A percentile compares a stretch with the other conserved stretches of the same genome.
Evolutionary conservation across 2,888 invertebrate genomes (phyloP).

Genomic region (Charanyca ferruginea): DNA sequence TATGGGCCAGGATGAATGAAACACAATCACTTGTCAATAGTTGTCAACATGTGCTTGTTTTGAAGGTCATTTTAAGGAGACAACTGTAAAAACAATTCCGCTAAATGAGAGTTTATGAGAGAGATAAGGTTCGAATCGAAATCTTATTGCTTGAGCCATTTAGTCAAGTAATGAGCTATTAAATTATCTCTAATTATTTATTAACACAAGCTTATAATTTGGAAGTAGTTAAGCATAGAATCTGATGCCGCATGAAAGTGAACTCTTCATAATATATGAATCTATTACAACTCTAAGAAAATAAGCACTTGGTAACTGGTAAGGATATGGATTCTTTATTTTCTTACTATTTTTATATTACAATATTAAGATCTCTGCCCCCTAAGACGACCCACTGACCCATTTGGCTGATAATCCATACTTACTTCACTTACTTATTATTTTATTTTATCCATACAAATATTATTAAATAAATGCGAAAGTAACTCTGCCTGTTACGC

Average conservation of each 20-base stretch:
- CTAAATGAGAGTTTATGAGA: slow-evolving; percentile 21
- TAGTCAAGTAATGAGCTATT: background rate
- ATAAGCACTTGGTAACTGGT: slow-evolving; percentile 42
- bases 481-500: no score
- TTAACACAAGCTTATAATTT: background rate
- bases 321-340: slow-evolving; percentile 31
- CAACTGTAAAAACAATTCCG: slow-evolving; percentile 66
- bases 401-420: no score
- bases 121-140: slow-evolving; percentile 32
- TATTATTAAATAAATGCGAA: no score
- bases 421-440: no score
- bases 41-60: slow-evolving; percentile 12
- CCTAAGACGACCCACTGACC: no score
- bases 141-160: background rate
- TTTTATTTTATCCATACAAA: no score
- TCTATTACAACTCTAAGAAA: slow-evolving; percentile 4
- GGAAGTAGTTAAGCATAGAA: background rate
- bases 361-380: background rate
- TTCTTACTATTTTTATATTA: background rate
- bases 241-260: slow-evolving; percentile 19
- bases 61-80: slow-evolving; percentile 72
- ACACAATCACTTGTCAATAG: no score
- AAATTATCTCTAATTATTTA: background rate
- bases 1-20: no score
- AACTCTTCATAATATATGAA: slow-evolving; percentile 1